Evolutionary conservation across 92 coral and sea anemone species (phyloP), one percentile per base, ranked within the genome.

Genomic region (Heteractis magnifica): DNA sequence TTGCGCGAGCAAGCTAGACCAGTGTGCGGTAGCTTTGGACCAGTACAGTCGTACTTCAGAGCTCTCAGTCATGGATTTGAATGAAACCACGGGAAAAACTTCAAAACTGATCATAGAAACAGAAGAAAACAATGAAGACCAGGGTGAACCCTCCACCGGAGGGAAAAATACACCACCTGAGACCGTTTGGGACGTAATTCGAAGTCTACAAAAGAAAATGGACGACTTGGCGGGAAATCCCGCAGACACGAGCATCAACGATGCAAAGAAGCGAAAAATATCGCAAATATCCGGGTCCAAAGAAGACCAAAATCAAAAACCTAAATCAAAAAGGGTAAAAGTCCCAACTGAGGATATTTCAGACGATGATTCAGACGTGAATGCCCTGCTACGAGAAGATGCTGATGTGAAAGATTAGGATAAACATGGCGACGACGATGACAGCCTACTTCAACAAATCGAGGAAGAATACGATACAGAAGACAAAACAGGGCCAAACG

Each of bases 371-470:
- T 55, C 59, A 55, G 59, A 55, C 59, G 4, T 34, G 2, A 2
- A 34, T 55, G 59, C 59, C 5, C 59, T 55, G 59, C 59, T 55
- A 55, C 1, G 4, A 0, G 59, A 55, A 55, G 4, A 55, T 9
- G 3, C 59, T 55, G 59, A 55, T 55, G 59, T 1, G 3, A 1
- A 13, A 55, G 59, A 55, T 4, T 3, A 34, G 44, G 3, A 34
- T 1, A 34, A 34, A 34, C 73, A 76, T 20, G 87, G 79, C 50
- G 81, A 9, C 64, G 62, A 75, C 2, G 88, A 52, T 77, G 87
- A 87, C 76, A 75, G 77, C 65, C 90, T 87, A 52, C 77, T 87
- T 53, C 51, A 83, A 83, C 84, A 87, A 73, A 77, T 77, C 71
- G 88, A 83, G 75, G 76, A 82, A 56, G 90, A 86, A 51, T 73